These are phyloP conservation scores for Plectrocnemia conspersa DNA, from an alignment of 1,140 invertebrate species.

Conservation along the genomic window DNA sequence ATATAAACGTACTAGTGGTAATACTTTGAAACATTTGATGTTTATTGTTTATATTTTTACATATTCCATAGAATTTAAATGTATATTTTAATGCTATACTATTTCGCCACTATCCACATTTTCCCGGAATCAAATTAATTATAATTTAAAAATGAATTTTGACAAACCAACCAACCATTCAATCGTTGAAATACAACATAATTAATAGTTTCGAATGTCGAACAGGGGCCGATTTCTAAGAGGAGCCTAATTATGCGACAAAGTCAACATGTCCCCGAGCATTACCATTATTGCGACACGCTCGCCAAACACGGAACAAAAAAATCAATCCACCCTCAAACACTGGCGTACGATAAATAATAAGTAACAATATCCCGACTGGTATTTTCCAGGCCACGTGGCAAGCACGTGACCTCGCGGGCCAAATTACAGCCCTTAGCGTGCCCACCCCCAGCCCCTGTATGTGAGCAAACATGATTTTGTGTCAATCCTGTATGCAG, in stretches of 20 bases:
- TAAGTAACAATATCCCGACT: constrained; percentile 20
- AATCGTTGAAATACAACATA: no score
- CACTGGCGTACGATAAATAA: constrained; percentile 16
- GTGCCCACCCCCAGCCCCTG: background rate
- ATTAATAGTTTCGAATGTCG: no score
- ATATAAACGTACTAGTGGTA: no score
- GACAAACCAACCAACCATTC: no score
- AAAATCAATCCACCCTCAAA: constrained; percentile 14
- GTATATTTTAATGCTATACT: no score
- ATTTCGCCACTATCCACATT: no score
- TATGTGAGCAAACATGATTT: constrained; percentile 5
- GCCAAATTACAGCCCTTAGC: constrained; percentile 14
- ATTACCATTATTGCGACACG: constrained; percentile 20
- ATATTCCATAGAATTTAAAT: no score
- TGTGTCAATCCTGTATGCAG: constrained; percentile 14
- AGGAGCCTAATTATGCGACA: constrained; percentile 17
- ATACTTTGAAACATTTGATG: no score
- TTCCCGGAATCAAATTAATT: no score
- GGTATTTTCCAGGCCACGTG: constrained; percentile 16
- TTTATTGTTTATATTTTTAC: no score
- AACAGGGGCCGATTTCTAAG: no score
- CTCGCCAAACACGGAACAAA: constrained; percentile 14
- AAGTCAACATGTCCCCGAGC: constrained; percentile 20
- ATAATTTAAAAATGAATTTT: no score
- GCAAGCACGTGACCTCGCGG: constrained; percentile 14